Conservation (phyloP, 2,797 vertebrate genomes). For the Steatocranus sp. region DNA sequence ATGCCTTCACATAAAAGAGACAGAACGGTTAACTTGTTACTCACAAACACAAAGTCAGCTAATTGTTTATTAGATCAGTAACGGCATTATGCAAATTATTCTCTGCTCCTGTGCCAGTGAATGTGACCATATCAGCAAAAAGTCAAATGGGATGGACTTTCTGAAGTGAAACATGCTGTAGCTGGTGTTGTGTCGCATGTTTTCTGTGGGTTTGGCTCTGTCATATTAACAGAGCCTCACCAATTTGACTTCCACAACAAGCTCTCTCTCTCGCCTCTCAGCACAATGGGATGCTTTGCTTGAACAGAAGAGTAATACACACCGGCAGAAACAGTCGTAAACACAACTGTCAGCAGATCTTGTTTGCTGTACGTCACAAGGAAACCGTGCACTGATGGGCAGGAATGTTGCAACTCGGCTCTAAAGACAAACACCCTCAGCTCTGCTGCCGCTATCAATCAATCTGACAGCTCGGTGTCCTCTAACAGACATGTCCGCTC, state of each 20-base stretch:
- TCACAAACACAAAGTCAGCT: not conserved
- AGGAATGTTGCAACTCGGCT: constrained; percentile 24
- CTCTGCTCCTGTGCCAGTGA: not conserved
- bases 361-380: not conserved
- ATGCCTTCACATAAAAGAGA: not conserved
- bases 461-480: not conserved
- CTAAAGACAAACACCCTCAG: not conserved
- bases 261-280: not conserved
- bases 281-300: not conserved
- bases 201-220: not conserved
- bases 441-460: not conserved
- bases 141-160: not conserved
- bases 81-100: not conserved
- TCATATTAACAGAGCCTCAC: not conserved
- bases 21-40: not conserved
- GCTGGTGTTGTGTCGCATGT: not conserved
- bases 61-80: not conserved
- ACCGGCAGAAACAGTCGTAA: not conserved
- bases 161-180: not conserved
- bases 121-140: not conserved
- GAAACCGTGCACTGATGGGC: constrained; percentile 19
- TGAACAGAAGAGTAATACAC: not conserved
- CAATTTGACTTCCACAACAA: not conserved
- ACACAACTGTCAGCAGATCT: not conserved
- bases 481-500: not conserved